A percentile compares a stretch with the other conserved stretches of the same genome.
Conservation (phyloP, 1,140 invertebrate species). For the Ooceraea biroi region DNA sequence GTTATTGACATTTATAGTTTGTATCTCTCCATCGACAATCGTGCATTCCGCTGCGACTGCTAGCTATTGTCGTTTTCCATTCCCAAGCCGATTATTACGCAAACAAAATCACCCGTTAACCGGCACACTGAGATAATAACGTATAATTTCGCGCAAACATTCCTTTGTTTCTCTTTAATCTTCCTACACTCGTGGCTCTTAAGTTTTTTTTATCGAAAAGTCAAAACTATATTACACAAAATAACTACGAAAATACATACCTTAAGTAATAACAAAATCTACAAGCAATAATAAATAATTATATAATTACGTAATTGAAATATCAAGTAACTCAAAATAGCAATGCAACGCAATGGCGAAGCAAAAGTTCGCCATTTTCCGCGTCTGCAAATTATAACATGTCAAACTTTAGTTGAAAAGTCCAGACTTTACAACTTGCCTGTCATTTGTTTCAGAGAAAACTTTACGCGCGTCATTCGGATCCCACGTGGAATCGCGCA, state of each 20-base stretch:
- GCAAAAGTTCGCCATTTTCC: too few species aligned
- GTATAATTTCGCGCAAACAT: constrained; percentile 12
- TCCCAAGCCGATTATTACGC: constrained; percentile 53
- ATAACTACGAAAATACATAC: background rate
- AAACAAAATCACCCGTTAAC: constrained; percentile 49
- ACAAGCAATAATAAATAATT: background rate
- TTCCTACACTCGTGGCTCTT: too few species aligned
- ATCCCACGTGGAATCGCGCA: background rate
- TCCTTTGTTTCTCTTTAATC: background rate
- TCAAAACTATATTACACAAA: background rate
- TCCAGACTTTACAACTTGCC: background rate
- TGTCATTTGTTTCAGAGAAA: background rate
- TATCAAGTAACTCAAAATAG: too few species aligned
- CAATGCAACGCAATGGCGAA: too few species aligned
- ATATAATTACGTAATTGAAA: too few species aligned
- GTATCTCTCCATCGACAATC: constrained; percentile 50
- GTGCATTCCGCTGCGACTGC: constrained; percentile 54
- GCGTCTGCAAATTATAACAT: too few species aligned
- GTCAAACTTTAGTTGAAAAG: background rate
- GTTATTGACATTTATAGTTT: constrained; percentile 48
- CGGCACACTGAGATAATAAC: constrained; percentile 33
- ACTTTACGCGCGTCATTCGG: constrained; percentile 29
- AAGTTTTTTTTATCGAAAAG: background rate
- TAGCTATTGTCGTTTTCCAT: constrained; percentile 41
- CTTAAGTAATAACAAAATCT: background rate